Conservation (phyloP, 2,888 invertebrate genomes). For the Drosophila leonis region DNA sequence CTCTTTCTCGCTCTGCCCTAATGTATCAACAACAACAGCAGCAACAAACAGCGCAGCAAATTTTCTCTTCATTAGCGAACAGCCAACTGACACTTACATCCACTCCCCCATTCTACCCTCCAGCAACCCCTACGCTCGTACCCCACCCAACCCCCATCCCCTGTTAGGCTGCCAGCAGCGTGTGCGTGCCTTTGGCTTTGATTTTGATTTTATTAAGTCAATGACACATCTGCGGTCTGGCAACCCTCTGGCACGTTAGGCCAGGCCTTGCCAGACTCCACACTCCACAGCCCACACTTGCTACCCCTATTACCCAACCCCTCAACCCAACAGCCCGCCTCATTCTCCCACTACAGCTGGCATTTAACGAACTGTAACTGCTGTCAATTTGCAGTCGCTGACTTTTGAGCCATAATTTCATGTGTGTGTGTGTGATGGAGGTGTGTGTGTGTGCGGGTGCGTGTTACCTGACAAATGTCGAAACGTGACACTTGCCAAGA, state of each 20-base stretch:
- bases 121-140: background rate
- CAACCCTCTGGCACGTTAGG: conserved; percentile 26
- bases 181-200: conserved; percentile 78
- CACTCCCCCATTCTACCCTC: background rate
- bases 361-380: conserved; percentile 83
- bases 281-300: background rate
- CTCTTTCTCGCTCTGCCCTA: background rate
- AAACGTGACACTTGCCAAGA: conserved; percentile 81
- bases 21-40: conserved; percentile 14
- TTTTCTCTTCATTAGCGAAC: conserved; percentile 76
- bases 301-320: background rate
- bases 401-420: conserved; percentile 77
- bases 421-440: conserved; percentile 1
- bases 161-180: conserved; percentile 42
- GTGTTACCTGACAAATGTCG: conserved; percentile 78
- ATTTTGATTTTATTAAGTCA: conserved; percentile 82
- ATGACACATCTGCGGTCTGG: conserved; percentile 80
- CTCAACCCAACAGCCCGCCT: background rate
- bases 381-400: conserved; percentile 82
- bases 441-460: conserved; percentile 29
- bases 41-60: conserved; percentile 60
- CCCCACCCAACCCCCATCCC: background rate
- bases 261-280: background rate
- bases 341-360: conserved; percentile 36
- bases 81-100: conserved; percentile 32